Evolutionary conservation across 1,140 invertebrate species (phyloP).

Genomic region (Caenorhabditis elegans): DNA sequence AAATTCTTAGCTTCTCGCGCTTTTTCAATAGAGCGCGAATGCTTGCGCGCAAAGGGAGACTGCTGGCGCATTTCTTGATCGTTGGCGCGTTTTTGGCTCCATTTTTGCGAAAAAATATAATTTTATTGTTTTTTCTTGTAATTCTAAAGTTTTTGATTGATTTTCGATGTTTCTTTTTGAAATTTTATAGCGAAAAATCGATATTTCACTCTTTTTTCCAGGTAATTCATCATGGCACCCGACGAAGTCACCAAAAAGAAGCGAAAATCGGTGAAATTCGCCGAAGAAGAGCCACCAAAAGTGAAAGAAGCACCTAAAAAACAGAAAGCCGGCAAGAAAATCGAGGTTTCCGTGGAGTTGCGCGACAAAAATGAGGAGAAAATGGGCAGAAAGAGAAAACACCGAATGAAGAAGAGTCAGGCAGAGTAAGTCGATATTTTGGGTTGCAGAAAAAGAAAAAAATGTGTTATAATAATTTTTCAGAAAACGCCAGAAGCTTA

Average conservation of each 20-base stretch:
- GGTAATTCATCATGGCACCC: neutral
- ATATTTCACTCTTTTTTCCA: neutral
- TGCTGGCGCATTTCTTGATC: neutral
- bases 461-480: too few species aligned
- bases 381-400: neutral
- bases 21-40: neutral
- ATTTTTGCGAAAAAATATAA: too few species aligned
- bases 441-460: too few species aligned
- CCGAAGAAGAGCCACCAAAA: neutral
- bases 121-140: too few species aligned
- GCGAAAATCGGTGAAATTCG: conserved; percentile 10
- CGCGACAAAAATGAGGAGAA: neutral
- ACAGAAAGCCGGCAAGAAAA: neutral
- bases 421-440: neutral
- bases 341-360: neutral
- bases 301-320: neutral
- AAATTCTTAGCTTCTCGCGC: neutral
- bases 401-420: neutral
- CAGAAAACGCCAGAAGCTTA: conserved; percentile 37
- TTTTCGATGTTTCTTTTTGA: neutral
- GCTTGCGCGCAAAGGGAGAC: neutral
- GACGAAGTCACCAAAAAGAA: neutral
- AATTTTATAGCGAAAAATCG: neutral
- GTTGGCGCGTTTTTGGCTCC: neutral
- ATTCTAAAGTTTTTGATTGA: too few species aligned